These are phyloP conservation scores for Tyrannus savana DNA, from an alignment of 2,113 vertebrate genomes.

Conservation along the genomic window DNA sequence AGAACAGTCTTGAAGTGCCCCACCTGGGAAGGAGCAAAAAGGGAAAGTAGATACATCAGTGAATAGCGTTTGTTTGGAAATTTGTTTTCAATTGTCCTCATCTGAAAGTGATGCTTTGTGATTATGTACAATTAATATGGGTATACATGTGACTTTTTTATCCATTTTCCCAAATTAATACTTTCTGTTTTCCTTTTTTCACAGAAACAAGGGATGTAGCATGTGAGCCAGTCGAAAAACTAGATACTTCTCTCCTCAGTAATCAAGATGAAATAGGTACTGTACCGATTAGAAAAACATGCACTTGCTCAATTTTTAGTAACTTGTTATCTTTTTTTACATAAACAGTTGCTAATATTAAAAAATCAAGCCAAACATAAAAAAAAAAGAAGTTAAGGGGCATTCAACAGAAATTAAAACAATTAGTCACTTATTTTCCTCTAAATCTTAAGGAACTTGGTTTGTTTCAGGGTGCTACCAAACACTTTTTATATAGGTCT, in stretches of 20 bases:
- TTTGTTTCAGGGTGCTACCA: neutral
- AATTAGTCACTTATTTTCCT: neutral
- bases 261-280: slow-evolving; percentile 54
- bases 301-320: neutral
- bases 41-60: neutral
- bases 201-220: slow-evolving; percentile 43
- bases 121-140: neutral
- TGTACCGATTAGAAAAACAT: neutral
- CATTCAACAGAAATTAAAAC: neutral
- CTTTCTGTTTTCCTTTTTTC: neutral
- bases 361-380: neutral
- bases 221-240: slow-evolving; percentile 44
- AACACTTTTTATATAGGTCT: neutral
- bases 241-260: slow-evolving; percentile 22
- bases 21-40: neutral
- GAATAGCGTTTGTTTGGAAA: neutral
- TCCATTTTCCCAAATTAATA: neutral
- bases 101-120: neutral
- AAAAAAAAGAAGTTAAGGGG: neutral
- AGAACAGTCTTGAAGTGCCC: neutral
- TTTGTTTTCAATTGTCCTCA: neutral
- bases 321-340: neutral
- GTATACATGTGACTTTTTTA: rapidly evolving
- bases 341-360: neutral
- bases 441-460: neutral